These are phyloP conservation scores for Euthynnus affinis DNA, from an alignment of 2,797 vertebrate species.

Conservation along the genomic window DNA sequence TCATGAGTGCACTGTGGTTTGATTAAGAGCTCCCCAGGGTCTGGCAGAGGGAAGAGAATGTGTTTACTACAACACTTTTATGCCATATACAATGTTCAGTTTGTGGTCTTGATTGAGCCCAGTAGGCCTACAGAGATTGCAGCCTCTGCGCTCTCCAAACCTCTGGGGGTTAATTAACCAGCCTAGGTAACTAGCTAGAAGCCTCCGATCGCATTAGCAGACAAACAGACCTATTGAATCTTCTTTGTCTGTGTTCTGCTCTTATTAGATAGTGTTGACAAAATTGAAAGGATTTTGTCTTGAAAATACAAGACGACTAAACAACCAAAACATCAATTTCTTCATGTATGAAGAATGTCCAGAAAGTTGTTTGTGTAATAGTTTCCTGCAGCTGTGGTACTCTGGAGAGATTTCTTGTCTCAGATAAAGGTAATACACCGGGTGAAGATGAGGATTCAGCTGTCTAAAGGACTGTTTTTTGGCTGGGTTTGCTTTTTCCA, in stretches of 20 bases:
- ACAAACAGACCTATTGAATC: constrained; percentile 71
- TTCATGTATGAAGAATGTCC: constrained; percentile 6
- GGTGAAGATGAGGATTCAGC: constrained; percentile 48
- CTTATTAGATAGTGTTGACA: constrained; percentile 12
- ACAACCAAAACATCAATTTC: background rate
- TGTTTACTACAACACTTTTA: constrained; percentile 93
- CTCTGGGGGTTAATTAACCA: constrained; percentile 92
- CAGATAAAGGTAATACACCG: constrained; percentile 23
- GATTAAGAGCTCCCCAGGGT: constrained; percentile 87
- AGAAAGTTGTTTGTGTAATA: background rate
- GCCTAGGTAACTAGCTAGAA: constrained; percentile 83
- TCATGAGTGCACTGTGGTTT: constrained; percentile 84
- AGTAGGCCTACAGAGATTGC: constrained; percentile 90
- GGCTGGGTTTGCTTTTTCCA: constrained; percentile 30
- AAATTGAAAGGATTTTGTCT: constrained; percentile 16
- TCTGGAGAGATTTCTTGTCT: constrained; percentile 47
- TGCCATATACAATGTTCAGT: constrained; percentile 87
- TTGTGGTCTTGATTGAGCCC: constrained; percentile 91
- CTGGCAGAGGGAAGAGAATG: constrained; percentile 76
- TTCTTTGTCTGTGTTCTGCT: constrained; percentile 41
- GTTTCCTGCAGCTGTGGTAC: constrained; percentile 41
- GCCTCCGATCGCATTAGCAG: constrained; percentile 69
- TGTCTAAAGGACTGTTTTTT: constrained; percentile 37
- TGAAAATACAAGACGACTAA: constrained; percentile 7
- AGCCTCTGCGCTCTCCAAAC: constrained; percentile 78